These are phyloP conservation scores for Acleris emargana DNA, from an alignment of 2,888 invertebrate genomes.

Conservation along the genomic window DNA sequence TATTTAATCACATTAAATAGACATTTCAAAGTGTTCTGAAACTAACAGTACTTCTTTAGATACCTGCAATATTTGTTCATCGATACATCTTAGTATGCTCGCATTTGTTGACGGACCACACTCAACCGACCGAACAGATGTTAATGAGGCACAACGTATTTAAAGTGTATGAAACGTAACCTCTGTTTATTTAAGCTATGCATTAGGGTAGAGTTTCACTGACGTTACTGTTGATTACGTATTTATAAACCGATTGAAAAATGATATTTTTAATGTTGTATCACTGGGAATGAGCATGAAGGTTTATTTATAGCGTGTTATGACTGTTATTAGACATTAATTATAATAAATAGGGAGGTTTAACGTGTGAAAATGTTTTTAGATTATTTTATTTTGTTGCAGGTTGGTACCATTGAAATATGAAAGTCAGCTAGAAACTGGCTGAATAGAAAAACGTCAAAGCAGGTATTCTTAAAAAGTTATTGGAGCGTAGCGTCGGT, in stretches of 20 bases:
- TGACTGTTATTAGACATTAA: slow-evolving; percentile 23
- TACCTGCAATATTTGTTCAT: slow-evolving; percentile 2
- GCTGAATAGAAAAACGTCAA: slow-evolving; percentile 25
- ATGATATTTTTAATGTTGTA: slow-evolving; percentile 46
- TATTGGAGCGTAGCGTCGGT: slow-evolving; percentile 23
- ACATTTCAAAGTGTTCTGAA: too few relatives aligned
- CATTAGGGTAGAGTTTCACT: slow-evolving; percentile 42
- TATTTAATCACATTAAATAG: too few relatives aligned
- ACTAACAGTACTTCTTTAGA: too few relatives aligned
- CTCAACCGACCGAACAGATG: slow-evolving; percentile 24
- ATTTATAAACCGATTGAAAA: slow-evolving; percentile 57
- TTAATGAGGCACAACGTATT: slow-evolving; percentile 23
- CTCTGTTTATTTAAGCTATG: slow-evolving; percentile 33
- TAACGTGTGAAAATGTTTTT: slow-evolving; percentile 12
- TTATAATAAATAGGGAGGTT: slow-evolving; percentile 7
- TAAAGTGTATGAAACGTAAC: slow-evolving; percentile 22
- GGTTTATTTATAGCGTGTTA: slow-evolving; percentile 28
- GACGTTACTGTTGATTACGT: slow-evolving; percentile 60
- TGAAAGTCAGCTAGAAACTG: slow-evolving; percentile 29
- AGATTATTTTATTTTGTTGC: slow-evolving; percentile 25
- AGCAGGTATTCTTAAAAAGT: slow-evolving; percentile 29
- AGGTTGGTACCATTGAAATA: slow-evolving; percentile 32
- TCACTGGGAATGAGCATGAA: slow-evolving; percentile 15
- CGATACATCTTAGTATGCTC: slow-evolving; percentile 1
- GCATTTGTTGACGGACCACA: slow-evolving; percentile 21